Conservation (phyloP, 2,888 invertebrate species). For the Stenodera caucasica region DNA sequence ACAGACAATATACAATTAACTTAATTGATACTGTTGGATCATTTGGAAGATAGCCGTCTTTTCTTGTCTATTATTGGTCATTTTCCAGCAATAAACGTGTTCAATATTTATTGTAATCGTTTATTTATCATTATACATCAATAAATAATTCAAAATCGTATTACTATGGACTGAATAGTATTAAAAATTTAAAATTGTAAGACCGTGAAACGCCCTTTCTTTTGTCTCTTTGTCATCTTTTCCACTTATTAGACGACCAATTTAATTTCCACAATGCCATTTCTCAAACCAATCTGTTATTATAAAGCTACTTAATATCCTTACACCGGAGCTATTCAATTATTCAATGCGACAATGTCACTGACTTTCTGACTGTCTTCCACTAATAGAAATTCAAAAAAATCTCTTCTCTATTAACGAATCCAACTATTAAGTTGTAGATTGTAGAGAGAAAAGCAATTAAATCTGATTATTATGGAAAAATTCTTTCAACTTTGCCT, state of each 20-base stretch:
- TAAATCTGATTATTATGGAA: too few relatives aligned
- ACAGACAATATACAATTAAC: conserved; percentile 20
- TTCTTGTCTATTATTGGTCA: background rate
- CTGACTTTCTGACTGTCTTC: background rate
- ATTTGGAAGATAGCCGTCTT: background rate
- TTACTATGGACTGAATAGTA: background rate
- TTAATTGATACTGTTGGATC: conserved; percentile 23
- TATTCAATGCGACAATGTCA: background rate
- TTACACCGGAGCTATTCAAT: background rate
- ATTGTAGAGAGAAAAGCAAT: too few relatives aligned
- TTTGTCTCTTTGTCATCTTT: background rate
- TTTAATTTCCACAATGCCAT: background rate
- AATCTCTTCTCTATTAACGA: too few relatives aligned
- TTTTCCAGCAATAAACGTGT: background rate
- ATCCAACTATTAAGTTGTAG: too few relatives aligned
- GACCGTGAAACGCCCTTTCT: background rate
- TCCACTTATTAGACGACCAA: background rate
- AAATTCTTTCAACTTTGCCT: background rate
- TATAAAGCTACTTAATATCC: background rate
- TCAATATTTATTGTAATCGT: background rate
- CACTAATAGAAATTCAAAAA: background rate
- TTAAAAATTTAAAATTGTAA: background rate
- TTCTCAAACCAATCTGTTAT: conserved; percentile 1
- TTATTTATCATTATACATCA: background rate
- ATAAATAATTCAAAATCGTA: background rate